Evolutionary conservation across 2,113 vertebrate species (phyloP).

Genomic region (Salvator merianae): DNA sequence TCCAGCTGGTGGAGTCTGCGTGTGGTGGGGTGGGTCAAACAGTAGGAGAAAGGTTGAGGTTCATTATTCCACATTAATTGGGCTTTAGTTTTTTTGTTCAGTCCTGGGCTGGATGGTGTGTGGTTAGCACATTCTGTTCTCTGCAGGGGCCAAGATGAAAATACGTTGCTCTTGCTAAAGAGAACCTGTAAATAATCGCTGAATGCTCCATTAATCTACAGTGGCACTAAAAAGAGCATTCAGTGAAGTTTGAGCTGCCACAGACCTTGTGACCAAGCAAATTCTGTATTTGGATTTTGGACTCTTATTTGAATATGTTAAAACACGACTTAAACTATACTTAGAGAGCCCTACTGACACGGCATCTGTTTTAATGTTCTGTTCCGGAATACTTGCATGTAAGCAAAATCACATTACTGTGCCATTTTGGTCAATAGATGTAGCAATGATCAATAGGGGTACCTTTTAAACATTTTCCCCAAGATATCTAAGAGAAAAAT

Average conservation of each 20-base stretch:
- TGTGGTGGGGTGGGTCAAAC: constrained; percentile 8
- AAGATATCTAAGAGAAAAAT: too few species aligned
- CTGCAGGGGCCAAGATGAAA: constrained; percentile 43
- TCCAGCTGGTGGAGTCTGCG: neutral
- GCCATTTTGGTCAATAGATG: too few species aligned
- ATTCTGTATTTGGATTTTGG: constrained; percentile 52
- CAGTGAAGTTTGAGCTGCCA: constrained; percentile 5
- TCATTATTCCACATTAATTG: constrained; percentile 43
- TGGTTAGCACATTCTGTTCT: constrained; percentile 44
- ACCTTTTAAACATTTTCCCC: too few species aligned
- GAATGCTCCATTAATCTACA: constrained; percentile 69
- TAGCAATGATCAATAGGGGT: too few species aligned
- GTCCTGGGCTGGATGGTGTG: neutral
- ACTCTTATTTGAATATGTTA: constrained; percentile 18
- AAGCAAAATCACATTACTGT: neutral
- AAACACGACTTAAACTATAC: constrained; percentile 26
- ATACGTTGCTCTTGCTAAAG: constrained; percentile 62
- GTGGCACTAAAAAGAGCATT: constrained; percentile 30
- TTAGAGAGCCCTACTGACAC: neutral
- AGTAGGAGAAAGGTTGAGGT: constrained; percentile 21
- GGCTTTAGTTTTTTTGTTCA: constrained; percentile 13
- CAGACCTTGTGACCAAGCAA: constrained; percentile 64
- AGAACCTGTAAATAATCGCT: constrained; percentile 57
- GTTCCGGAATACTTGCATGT: neutral
- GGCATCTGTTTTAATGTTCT: neutral